Conservation (phyloP, 2,888 invertebrate genomes). For the Drosophila acutilabella region DNA sequence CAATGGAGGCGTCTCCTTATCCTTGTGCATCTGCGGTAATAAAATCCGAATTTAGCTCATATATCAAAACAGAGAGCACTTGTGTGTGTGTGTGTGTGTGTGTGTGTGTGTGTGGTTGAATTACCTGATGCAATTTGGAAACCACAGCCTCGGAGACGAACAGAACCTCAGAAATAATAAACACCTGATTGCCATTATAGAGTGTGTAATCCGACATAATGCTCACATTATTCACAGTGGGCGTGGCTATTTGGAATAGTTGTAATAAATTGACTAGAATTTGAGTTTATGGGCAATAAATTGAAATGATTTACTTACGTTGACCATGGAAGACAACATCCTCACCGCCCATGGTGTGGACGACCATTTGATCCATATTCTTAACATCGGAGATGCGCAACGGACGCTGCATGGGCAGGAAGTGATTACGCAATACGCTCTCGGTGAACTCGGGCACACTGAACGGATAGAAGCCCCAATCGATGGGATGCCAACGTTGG, state of each 20-base stretch:
- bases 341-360: conserved; percentile 87
- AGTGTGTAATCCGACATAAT: conserved; percentile 88
- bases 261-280: conserved; percentile 4
- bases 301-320: conserved; percentile 85
- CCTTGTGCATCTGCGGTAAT: conserved; percentile 86
- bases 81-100: not conserved
- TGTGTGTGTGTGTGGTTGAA: not conserved
- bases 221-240: conserved; percentile 87
- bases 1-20: conserved; percentile 88
- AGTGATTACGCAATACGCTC: conserved; percentile 87
- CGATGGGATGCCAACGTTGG: conserved; percentile 89
- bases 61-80: conserved; percentile 21
- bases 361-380: conserved; percentile 86
- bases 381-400: conserved; percentile 87
- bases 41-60: conserved; percentile 28
- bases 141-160: conserved; percentile 88
- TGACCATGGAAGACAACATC: conserved; percentile 87
- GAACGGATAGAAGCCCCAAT: conserved; percentile 90
- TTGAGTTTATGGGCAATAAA: not conserved
- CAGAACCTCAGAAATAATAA: conserved; percentile 87
- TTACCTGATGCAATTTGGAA: conserved; percentile 87
- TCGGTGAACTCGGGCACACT: conserved; percentile 89
- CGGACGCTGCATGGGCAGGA: conserved; percentile 86
- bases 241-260: conserved; percentile 83
- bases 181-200: conserved; percentile 88